Evolutionary conservation across 2,888 invertebrate genomes (phyloP).

Genomic region (Drosophila leonis): DNA sequence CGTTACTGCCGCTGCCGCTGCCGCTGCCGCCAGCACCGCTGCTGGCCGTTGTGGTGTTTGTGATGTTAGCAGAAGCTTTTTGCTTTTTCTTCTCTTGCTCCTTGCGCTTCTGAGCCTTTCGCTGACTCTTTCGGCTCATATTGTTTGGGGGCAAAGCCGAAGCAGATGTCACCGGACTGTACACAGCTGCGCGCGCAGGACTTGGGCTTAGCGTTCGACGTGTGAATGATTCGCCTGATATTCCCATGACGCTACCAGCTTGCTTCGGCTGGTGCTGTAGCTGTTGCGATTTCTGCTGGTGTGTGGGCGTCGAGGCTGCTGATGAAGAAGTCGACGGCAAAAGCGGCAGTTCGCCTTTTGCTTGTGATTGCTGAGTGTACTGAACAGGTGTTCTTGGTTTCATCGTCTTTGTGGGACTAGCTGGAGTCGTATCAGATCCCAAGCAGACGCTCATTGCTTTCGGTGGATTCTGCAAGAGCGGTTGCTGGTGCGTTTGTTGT

Average conservation of each 20-base stretch:
- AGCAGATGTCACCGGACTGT: constrained; percentile 20
- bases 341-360: constrained; percentile 42
- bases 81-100: constrained; percentile 79
- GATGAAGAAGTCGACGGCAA: constrained; percentile 62
- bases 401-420: constrained; percentile 21
- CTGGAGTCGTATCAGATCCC: neutral
- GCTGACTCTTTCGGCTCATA: constrained; percentile 59
- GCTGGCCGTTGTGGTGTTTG: constrained; percentile 24
- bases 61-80: constrained; percentile 38
- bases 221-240: constrained; percentile 6
- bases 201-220: neutral
- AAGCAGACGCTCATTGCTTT: constrained; percentile 15
- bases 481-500: constrained; percentile 26
- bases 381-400: constrained; percentile 12
- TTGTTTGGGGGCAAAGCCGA: constrained; percentile 29
- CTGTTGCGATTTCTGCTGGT: constrained; percentile 45
- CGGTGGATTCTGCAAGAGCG: constrained; percentile 33
- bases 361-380: constrained; percentile 27
- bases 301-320: constrained; percentile 77
- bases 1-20: constrained; percentile 42
- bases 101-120: constrained; percentile 75
- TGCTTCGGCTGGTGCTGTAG: constrained; percentile 15
- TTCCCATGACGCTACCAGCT: constrained; percentile 1
- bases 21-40: constrained; percentile 27
- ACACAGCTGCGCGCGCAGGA: constrained; percentile 9